These are phyloP conservation scores for Clitarchus hookeri DNA, from an alignment of 2,888 invertebrate genomes.

Conservation along the genomic window DNA sequence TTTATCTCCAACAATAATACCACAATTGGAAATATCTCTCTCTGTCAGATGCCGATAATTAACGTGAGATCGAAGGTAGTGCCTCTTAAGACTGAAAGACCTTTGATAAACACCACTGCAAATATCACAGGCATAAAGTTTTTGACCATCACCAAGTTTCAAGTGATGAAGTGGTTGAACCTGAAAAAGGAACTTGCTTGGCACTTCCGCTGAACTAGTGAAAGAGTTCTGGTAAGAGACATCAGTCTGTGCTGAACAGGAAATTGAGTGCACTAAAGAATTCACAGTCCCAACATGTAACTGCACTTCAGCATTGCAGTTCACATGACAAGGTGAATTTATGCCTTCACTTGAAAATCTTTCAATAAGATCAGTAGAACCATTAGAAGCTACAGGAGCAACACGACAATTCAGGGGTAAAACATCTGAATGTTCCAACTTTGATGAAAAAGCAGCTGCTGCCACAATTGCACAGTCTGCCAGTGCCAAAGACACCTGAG, in stretches of 20 bases:
- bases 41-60: constrained; percentile 54
- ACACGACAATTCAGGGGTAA: not conserved
- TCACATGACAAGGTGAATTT: not conserved
- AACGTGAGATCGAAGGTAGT: constrained; percentile 57
- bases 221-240: not conserved
- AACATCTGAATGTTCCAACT: not conserved
- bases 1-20: constrained; percentile 46
- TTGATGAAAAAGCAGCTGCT: not conserved
- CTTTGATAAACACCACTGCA: constrained; percentile 56
- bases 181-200: constrained; percentile 44
- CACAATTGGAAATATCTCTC: constrained; percentile 55
- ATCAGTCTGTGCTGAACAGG: not conserved
- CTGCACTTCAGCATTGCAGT: not conserved
- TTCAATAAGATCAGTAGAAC: not conserved
- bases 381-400: not conserved
- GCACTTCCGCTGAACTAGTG: not conserved
- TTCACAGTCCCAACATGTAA: not conserved
- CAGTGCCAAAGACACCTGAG: constrained; percentile 20
- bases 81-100: constrained; percentile 57
- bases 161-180: constrained; percentile 41
- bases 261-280: not conserved
- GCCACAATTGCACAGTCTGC: not conserved
- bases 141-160: constrained; percentile 44
- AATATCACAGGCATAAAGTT: constrained; percentile 54
- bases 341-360: not conserved